Percentiles rank a stretch among this genome's conserved stretches.
phyloP scores from a whole-genome alignment of 2,113 vertebrate genomes.

The Fregata magnificens region DNA sequence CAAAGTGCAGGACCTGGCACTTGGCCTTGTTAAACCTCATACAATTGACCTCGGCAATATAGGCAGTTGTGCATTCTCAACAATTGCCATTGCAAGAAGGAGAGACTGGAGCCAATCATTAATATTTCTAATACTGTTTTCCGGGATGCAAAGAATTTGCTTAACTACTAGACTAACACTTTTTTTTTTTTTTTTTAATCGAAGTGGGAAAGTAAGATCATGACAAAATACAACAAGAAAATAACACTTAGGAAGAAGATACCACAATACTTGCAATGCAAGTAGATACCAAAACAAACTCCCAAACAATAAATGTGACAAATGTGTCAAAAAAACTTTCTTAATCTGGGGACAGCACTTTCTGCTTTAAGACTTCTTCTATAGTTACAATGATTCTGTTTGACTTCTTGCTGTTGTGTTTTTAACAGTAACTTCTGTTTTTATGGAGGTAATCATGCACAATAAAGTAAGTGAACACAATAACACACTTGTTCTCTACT shows the following conservation, averaged over 20 bases:
- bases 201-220: background rate
- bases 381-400: background rate
- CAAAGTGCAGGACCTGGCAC: no score
- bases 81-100: background rate
- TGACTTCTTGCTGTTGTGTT: background rate
- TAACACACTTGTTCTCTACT: background rate
- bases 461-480: background rate
- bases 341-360: background rate
- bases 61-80: background rate
- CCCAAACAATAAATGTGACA: background rate
- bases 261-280: background rate
- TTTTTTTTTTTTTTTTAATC: background rate
- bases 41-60: no score
- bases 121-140: background rate
- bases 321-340: background rate
- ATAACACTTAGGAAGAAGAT: background rate
- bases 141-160: background rate
- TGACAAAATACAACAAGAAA: background rate
- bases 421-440: background rate
- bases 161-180: background rate
- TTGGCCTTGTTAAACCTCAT: no score
- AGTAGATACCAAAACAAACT: background rate
- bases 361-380: background rate
- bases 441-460: background rate
- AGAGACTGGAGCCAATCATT: background rate